Base-by-base conservation (phyloP, 2,113 vertebrate species). In the Caloenas nicobarica region DNA sequence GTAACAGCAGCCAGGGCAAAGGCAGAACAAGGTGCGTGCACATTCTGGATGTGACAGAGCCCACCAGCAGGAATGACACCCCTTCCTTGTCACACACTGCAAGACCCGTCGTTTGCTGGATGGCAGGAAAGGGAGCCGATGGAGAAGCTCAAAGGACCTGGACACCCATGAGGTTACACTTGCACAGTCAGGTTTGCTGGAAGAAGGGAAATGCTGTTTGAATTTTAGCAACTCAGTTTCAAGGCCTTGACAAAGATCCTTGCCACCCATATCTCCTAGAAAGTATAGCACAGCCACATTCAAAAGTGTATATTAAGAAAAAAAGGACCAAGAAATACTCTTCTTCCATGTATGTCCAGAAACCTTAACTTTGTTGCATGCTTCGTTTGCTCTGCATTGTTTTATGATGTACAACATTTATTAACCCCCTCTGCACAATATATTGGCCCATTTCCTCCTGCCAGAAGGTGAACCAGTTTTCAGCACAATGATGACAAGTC, bases 391-490 rank as follows among this genome's bases (percentile, higher is more conserved):
- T 87, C 29, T 89, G 31, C 28, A 3, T 85, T 79, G 18, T 34
- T 51, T 82, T 76, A 17, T 40, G 50, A 46, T 9, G 15, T 53
- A 17, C 53, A 51, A 33, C 25, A n/a, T 51, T 65, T 86, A 34
- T 57, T 23, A 72, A 88, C 86, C 48, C 29, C 16, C 36, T 88
- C 33, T 95, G 71, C 42, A 48, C 22, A 44, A 18, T 64, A 26
- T 34, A 0, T 42, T 92, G 89, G 71, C 58, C 12, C 33, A 7
- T 84, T 77, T 94, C 25, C 28, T 88, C 31, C 58, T 56, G 62
- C 13, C 34, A 81, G 72, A 84, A 84, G 42, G 64, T 81, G 65
- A 91, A 79, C 14, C 28, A 68, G 15, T 53, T 95, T 91, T 36
- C 42, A 62, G 22, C 68, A 42, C 0, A 0, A 29, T n/a, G 51